Evolutionary conservation across 2,888 invertebrate species (phyloP).

Genomic region (Dyspetes luteomarginatus): DNA sequence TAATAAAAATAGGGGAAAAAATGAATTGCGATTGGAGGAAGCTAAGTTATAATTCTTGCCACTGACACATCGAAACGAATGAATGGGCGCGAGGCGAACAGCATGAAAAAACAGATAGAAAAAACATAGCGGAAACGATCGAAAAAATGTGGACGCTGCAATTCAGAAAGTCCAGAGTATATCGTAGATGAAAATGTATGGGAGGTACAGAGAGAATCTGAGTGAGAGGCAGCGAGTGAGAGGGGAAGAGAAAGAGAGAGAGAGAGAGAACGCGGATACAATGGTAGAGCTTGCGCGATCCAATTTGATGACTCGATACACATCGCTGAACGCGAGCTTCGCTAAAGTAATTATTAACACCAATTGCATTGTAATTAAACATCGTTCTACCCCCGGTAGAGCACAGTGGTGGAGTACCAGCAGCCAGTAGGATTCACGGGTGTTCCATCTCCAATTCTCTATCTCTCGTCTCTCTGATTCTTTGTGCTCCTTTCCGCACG

Average conservation of each 20-base stretch:
- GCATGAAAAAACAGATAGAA: conserved; percentile 42
- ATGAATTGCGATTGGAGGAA: not conserved
- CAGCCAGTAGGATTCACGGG: conserved; percentile 18
- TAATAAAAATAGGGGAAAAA: not conserved
- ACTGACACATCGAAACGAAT: conserved; percentile 48
- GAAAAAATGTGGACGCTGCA: conserved; percentile 62
- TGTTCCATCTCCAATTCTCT: conserved; percentile 46
- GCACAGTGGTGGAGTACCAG: conserved; percentile 15
- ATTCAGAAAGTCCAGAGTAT: conserved; percentile 54
- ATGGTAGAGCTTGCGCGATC: conserved; percentile 67
- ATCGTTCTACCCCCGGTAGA: conserved; percentile 58
- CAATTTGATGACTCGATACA: conserved; percentile 79
- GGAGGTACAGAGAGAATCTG: conserved; percentile 33
- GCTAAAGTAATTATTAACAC: conserved; percentile 78
- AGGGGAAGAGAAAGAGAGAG: conserved; percentile 22
- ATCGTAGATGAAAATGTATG: conserved; percentile 52
- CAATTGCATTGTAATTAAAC: conserved; percentile 78
- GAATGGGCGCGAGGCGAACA: conserved; percentile 36
- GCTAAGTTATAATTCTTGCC: conserved; percentile 45
- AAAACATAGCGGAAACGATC: conserved; percentile 45
- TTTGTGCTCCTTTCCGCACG: not conserved
- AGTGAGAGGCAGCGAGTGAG: conserved; percentile 21
- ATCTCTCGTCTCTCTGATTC: conserved; percentile 31
- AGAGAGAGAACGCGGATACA: conserved; percentile 8
- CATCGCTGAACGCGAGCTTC: conserved; percentile 74